Conservation (phyloP, 2,113 vertebrate species). For the Limnothrissa miodon region DNA sequence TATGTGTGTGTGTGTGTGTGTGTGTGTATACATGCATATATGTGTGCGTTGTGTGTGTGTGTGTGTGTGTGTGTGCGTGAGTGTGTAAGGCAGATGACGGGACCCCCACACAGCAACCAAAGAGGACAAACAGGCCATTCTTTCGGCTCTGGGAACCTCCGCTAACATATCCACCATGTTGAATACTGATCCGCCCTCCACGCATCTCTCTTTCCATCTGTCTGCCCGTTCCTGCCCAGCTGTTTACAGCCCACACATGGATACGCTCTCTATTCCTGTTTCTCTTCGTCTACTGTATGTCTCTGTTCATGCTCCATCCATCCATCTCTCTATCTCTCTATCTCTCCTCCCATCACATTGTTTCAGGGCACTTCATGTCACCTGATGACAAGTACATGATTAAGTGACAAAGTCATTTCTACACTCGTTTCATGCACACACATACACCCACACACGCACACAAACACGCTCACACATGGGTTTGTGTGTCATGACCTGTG, state of each 20-base stretch:
- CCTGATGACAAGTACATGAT: background rate
- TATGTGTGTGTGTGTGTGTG: constrained; percentile 1
- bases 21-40: background rate
- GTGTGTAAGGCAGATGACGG: background rate
- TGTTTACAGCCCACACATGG: background rate
- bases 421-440: background rate
- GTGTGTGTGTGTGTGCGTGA: background rate
- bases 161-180: background rate
- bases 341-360: background rate
- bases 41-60: background rate
- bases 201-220: background rate
- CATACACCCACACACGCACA: background rate
- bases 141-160: background rate
- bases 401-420: background rate
- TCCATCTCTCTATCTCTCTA: background rate
- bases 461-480: background rate
- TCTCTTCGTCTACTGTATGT: background rate
- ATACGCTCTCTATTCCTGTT: background rate
- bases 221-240: background rate
- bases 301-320: background rate
- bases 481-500: background rate
- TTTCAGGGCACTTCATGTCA: background rate
- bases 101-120: background rate
- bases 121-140: constrained; percentile 8
- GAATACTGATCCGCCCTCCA: background rate